A percentile compares a stretch with the other conserved stretches of the same genome.
Conservation (phyloP, 2,888 invertebrate genomes). For the Melolontha melolontha region DNA sequence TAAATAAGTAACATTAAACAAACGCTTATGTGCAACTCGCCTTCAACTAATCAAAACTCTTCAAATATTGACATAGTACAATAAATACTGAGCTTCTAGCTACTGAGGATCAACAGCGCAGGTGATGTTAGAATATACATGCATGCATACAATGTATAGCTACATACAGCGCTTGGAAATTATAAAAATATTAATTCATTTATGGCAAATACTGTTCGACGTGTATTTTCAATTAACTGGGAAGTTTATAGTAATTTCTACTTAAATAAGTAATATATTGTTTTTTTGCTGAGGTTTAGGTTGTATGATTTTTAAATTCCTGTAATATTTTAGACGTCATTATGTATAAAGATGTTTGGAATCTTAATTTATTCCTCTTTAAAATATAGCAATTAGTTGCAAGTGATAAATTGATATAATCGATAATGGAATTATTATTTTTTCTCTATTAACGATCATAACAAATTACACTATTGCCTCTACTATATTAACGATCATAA, state of each 20-base stretch:
- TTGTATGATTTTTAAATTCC: background rate
- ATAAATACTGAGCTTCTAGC: conserved; percentile 42
- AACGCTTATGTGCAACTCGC: conserved; percentile 49
- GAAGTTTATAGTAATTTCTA: conserved; percentile 33
- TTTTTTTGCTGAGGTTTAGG: conserved; percentile 26
- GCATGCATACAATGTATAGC: conserved; percentile 15
- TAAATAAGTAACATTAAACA: conserved; percentile 59
- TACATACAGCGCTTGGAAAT: conserved; percentile 14
- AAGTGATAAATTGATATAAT: too few relatives aligned
- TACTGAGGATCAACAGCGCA: conserved; percentile 46
- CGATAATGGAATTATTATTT: too few relatives aligned
- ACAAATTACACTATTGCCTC: too few relatives aligned
- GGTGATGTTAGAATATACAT: conserved; percentile 3
- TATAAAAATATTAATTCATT: conserved; percentile 38
- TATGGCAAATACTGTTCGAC: conserved; percentile 36
- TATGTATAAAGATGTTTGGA: too few relatives aligned
- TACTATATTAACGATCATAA: too few relatives aligned
- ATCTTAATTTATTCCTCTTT: too few relatives aligned
- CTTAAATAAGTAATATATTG: conserved; percentile 11
- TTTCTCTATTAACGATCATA: too few relatives aligned
- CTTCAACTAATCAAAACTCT: conserved; percentile 54
- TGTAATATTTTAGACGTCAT: too few relatives aligned
- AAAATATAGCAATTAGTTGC: too few relatives aligned
- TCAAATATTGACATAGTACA: conserved; percentile 53
- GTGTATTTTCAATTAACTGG: conserved; percentile 36